Base-by-base conservation (phyloP, 2,888 invertebrate species). In the Leptopterna dolabrata region DNA sequence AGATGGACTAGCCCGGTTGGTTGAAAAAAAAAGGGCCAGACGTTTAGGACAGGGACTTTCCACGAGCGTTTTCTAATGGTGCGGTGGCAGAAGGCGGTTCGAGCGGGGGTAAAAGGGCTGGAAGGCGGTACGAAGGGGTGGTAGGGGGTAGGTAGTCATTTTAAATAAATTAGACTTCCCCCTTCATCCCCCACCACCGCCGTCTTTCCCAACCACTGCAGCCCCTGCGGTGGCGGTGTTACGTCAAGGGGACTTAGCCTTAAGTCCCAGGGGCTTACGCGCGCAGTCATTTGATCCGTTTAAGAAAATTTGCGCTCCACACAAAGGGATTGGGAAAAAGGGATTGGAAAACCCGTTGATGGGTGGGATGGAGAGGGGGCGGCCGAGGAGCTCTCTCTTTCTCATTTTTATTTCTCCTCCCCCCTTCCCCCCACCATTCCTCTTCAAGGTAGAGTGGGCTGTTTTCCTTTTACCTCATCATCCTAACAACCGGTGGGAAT, bases 251-350 rank as follows among this genome's bases (percentile, higher is more conserved):
- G 88, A 78, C 87, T 88, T 88, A 88, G 87, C 80, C 14, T 81
- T 88, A 89, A 89, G 88, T 88, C 89, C 87, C 43, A 24, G 71
- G 87, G 88, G 88, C 89, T 89, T 89, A 88, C 76, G 87, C 86
- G 80, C 85, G 86, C 84, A 88, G 89, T 89, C 88, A 89, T 89
- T 89, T 88, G 89, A 89, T 87, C 88, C 89, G 89, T 89, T 89
- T 89, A 89, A 89, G 89, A 89, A 89, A 89, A 89, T 89, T 89
- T 89, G 88, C 89, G 89, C 89, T 87, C 87, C 89, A 89, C 88
- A 88, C 88, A 88, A 87, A 87, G 85, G 88, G 87, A 88, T 87
- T 87, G 87, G 86, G 82, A 51, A 63, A n/a, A 63, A 82, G 88
- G 89, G 88, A 89, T 89, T 89, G 88, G 88, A 86, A 45, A 19